Percentiles rank a stretch among this genome's conserved stretches.
Conservation (phyloP, 2,797 vertebrate genomes). For the Urophycis tenuis region DNA sequence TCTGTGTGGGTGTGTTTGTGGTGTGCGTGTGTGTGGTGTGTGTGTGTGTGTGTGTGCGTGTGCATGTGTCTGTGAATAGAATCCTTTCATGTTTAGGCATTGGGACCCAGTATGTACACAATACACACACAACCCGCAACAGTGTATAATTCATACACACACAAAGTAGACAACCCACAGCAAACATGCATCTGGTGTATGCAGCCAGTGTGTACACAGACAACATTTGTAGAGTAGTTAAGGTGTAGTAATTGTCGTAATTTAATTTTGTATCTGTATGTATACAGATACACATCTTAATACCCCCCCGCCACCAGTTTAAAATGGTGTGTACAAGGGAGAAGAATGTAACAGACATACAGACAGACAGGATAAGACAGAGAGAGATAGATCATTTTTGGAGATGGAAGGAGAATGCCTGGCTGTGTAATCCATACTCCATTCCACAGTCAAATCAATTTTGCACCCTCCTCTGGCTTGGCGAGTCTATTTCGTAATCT, state of each 20-base stretch:
- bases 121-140: no score
- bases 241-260: no score
- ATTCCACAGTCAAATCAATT: not conserved
- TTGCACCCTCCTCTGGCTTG: not conserved
- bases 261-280: not conserved
- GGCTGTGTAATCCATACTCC: not conserved
- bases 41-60: no score
- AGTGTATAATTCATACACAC: no score
- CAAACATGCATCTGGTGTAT: not conserved
- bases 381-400: not conserved
- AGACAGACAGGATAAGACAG: not conserved
- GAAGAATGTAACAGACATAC: not conserved
- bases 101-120: not conserved
- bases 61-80: not conserved
- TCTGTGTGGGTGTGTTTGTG: not conserved
- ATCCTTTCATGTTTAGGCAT: not conserved
- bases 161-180: no score
- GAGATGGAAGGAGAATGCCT: not conserved
- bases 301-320: no score
- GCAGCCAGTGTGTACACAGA: not conserved
- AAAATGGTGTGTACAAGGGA: not conserved
- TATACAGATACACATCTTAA: not conserved
- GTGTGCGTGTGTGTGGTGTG: no score
- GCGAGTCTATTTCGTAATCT: constrained; percentile 30
- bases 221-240: not conserved